Evolutionary conservation across 1,140 invertebrate species (phyloP), one percentile per base, ranked within the genome.

Genomic region (Sminthurides bifidus): DNA sequence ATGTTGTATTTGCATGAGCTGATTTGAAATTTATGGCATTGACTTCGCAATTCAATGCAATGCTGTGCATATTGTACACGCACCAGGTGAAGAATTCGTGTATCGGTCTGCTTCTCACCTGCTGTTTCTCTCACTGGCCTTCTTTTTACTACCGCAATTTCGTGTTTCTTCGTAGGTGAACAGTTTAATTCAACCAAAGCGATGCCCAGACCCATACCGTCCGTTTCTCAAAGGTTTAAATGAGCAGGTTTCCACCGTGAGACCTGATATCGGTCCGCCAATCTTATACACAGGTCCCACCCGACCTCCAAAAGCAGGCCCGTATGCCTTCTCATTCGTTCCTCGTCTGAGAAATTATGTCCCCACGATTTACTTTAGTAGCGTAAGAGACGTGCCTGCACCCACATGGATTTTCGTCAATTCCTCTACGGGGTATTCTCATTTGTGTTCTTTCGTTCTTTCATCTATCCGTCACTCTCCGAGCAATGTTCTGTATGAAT

Each of bases 311-410:
- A 73, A 84, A 61, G 87, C 85, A 52, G 88, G 88, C 41, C 87
- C 87, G 56, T 92, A 88, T 69, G 88, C 88, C 45, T 92, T 92
- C 75, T 90, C 87, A 67, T 78, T 84, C 56, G 81, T 89, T 50
- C 87, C 87, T 23, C 75, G 79, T 59, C 84, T 85, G 37, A 81
- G 82, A 54, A 82, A 82, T 69, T 78, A 78, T 49, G 58, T 58
- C 66, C 86, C 86, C 30, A 79, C 84, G 60, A 79, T 87, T 65
- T 85, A 85, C 73, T 78, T 90, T 52, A 58, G 58, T 46, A 35
- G 49, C 43, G 45, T 52, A 24, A 60, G 56, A 40, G 74, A 80
- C 68, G 74, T 80, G 64, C 78, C 85, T 37, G 80, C 78, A 59
- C 76, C 81, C 63, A 88, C 87, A 43, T 91, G 87, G 87, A 77